Evolutionary conservation across 2,113 vertebrate genomes (phyloP), one percentile per base, ranked within the genome.

Genomic region (Agapornis roseicollis): DNA sequence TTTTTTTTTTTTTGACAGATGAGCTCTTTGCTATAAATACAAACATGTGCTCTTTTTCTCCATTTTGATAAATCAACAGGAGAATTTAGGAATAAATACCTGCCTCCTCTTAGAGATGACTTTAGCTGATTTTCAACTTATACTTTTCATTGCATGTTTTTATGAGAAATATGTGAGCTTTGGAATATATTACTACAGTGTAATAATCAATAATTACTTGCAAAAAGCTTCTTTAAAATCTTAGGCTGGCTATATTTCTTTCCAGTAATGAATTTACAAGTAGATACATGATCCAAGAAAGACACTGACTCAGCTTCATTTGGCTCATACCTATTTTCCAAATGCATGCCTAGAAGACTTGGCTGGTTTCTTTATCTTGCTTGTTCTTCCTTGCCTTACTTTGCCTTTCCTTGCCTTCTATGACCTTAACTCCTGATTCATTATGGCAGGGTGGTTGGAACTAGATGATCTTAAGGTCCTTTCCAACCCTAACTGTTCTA

Each of bases 1-100:
- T 77, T 95, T n/a, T 44, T 96, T 33, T 77, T 95, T n/a, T 64
- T 94, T 10, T 82, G 66, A 83, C 66, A 69, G 44, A 49, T 82
- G 83, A 85, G 28, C 2, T 88, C 11, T 73, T 88, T 65, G 6
- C 28, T 60, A 37, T 39, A 81, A 64, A 80, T 27, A 80, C 17
- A 74, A 82, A 35, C 29, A 8, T 16, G 31, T 60, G 33, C 1
- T 92, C 14, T 72, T 61, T 84, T 80, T 52, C 33, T 56, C 29
- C 47, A 4, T 85, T 95, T 90, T 73, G 29, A 68, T 85, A 70
- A 49, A 89, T 58, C 50, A 73, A 33, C 10, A 16, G 23, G 14
- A 41, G 8, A 91, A 85, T 58, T 46, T 29, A 89, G 7, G 3
- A 74, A 50, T 53, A 87, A 95, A 79, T 50, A 15, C 11, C 55